A percentile compares a stretch with the other conserved stretches of the same genome.
Conservation (phyloP, 92 coral and sea anemone species). For the Hydrozoanthus gracilis region DNA sequence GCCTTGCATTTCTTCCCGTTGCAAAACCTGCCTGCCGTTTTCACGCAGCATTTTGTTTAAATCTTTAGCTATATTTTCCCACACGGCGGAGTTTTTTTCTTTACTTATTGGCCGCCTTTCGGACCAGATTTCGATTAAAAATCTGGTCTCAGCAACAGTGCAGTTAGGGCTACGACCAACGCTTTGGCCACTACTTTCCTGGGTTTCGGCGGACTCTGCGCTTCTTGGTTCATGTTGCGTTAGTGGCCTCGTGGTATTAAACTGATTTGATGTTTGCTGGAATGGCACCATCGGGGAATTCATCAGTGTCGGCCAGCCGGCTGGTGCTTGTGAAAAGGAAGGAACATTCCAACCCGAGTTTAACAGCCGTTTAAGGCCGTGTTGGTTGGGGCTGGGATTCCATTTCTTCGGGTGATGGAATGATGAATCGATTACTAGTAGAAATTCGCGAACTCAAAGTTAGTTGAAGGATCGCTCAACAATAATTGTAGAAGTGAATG, state of each 20-base stretch:
- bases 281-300: slow-evolving; percentile 4
- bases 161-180: background rate
- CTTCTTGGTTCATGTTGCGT: slow-evolving; percentile 19
- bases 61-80: background rate
- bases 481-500: background rate
- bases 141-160: background rate
- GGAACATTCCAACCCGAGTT: slow-evolving; percentile 27
- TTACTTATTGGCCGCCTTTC: slow-evolving; percentile 3
- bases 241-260: background rate
- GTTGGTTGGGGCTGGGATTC: slow-evolving; percentile 17
- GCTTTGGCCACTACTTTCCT: background rate
- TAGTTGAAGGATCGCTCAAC: background rate
- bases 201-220: background rate
- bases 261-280: background rate
- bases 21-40: background rate
- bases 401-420: slow-evolving; percentile 38
- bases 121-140: slow-evolving; percentile 1
- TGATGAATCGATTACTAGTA: slow-evolving; percentile 25
- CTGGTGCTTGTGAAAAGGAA: slow-evolving; percentile 13
- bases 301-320: background rate
- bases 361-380: slow-evolving; percentile 9
- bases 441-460: background rate
- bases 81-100: background rate
- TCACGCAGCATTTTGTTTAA: background rate
- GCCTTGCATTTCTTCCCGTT: slow-evolving; percentile 16